Conservation (phyloP, 1,140 invertebrate species). For the Lasioglossum baleicum region DNA sequence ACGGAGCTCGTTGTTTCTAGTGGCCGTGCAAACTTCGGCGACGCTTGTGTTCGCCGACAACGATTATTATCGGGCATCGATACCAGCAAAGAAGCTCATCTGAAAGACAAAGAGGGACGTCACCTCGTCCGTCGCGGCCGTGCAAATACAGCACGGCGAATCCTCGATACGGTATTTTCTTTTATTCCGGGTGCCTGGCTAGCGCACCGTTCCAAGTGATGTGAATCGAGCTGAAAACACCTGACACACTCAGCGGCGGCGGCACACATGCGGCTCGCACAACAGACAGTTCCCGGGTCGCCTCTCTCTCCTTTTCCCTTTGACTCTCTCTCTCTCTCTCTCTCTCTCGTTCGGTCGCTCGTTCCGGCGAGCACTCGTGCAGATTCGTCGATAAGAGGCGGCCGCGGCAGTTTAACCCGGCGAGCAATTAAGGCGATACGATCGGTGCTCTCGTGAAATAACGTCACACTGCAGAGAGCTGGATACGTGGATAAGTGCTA, state of each 20-base stretch:
- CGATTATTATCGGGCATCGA: background rate
- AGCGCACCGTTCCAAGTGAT: constrained; percentile 46
- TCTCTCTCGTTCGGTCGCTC: background rate
- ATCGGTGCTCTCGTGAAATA: constrained; percentile 73
- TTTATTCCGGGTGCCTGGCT: constrained; percentile 53
- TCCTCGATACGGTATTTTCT: constrained; percentile 49
- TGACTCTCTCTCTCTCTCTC: background rate
- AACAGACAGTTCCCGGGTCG: background rate
- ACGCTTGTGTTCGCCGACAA: background rate
- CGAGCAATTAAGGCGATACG: constrained; percentile 76
- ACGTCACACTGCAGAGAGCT: constrained; percentile 66
- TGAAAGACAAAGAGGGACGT: constrained; percentile 18
- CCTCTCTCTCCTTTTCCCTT: constrained; percentile 3
- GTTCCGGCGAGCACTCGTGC: constrained; percentile 57
- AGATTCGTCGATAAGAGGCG: constrained; percentile 73
- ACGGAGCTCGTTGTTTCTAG: background rate
- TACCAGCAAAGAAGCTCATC: background rate
- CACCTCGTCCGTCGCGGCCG: background rate
- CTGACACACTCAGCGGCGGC: constrained; percentile 57
- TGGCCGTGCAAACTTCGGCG: background rate
- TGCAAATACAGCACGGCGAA: background rate
- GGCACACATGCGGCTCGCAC: constrained; percentile 21
- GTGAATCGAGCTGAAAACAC: constrained; percentile 66
- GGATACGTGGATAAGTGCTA: constrained; percentile 57
- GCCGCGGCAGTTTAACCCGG: constrained; percentile 75